These are phyloP conservation scores for Potamilus streckersoni DNA, from an alignment of 1,140 invertebrate genomes.

Conservation along the genomic window DNA sequence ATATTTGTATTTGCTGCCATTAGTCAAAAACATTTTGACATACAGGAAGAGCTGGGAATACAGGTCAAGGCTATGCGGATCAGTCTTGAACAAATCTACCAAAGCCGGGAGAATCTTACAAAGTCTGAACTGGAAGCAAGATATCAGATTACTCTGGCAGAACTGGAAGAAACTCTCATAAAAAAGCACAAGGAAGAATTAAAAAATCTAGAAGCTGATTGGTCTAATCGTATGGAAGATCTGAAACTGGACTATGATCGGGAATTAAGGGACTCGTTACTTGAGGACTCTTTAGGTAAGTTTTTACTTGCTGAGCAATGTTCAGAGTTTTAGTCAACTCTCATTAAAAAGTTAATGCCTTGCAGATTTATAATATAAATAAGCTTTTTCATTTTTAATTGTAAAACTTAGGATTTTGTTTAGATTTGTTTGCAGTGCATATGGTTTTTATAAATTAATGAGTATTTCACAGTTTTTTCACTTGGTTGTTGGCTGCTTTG, in stretches of 20 bases:
- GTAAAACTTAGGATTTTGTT: no score
- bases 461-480: no score
- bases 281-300: slow-evolving; percentile 36
- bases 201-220: slow-evolving; percentile 39
- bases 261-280: slow-evolving; percentile 24
- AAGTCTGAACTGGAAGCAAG: slow-evolving; percentile 43
- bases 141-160: slow-evolving; percentile 31
- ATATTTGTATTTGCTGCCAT: no score
- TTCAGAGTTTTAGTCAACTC: not conserved
- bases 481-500: no score
- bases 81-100: slow-evolving; percentile 57
- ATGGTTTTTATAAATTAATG: no score
- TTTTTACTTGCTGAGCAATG: not conserved
- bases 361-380: not conserved
- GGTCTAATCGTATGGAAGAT: slow-evolving; percentile 31
- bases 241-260: slow-evolving; percentile 31
- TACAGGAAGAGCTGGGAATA: slow-evolving; percentile 51
- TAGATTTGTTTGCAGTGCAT: no score
- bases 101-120: slow-evolving; percentile 43
- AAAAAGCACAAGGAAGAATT: slow-evolving; percentile 54
- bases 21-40: no score
- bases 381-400: not conserved
- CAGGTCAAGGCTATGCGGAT: slow-evolving; percentile 52
- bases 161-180: slow-evolving; percentile 37
- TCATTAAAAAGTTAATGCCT: not conserved